Conservation (phyloP, 53 echinoderm and acorn worm species). For the Stichopus horrens region DNA sequence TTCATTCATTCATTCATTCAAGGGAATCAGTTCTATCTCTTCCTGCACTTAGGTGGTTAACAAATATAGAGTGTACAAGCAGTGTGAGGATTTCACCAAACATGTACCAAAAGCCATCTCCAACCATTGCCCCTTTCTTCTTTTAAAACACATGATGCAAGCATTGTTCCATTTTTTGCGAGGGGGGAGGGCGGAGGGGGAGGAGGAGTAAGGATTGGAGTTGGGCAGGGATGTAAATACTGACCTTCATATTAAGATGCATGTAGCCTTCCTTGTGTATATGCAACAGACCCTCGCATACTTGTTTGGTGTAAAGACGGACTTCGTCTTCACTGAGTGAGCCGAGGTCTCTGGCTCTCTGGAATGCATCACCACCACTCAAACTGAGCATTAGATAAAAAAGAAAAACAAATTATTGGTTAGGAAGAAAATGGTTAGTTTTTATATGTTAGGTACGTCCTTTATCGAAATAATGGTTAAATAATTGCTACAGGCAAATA, state of each 20-base stretch:
- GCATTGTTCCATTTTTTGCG: no score
- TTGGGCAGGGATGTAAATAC: conserved; percentile 1
- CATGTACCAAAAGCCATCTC: no score
- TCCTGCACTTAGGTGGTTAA: no score
- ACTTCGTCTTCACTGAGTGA: conserved; percentile 84
- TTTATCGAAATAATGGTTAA: no score
- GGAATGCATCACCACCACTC: conserved; percentile 95
- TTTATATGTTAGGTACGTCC: neutral
- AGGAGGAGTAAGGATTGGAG: neutral
- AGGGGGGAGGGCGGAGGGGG: no score
- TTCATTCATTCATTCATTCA: no score
- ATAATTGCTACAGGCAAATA: no score
- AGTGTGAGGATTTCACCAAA: no score
- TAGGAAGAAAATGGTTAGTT: neutral
- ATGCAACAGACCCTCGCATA: conserved; percentile 89
- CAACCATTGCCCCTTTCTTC: no score
- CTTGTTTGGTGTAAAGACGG: conserved; percentile 83
- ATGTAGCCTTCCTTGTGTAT: conserved; percentile 95
- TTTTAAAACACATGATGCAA: no score
- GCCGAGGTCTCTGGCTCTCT: conserved; percentile 73
- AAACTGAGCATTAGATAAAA: conserved; percentile 46
- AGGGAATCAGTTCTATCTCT: no score
- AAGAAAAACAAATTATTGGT: neutral
- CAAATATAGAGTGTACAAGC: no score
- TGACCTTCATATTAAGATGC: conserved; percentile 97